These are phyloP conservation scores for Cricetomys ansorgei DNA, from an alignment of 2,113 vertebrate species.

Conservation along the genomic window DNA sequence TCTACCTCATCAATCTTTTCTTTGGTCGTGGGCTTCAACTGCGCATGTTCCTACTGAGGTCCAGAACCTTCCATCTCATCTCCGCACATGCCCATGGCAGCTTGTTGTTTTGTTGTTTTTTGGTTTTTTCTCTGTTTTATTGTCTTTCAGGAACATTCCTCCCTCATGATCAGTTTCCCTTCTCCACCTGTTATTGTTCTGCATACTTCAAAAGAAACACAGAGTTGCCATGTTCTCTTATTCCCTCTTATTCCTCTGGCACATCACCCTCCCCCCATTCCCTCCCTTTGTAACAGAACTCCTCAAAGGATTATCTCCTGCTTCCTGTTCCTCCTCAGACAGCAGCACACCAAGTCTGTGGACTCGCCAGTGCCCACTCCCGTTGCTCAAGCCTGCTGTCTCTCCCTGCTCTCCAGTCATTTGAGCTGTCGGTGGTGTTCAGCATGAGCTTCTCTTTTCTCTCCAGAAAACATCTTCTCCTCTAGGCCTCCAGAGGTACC, in stretches of 20 bases:
- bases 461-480: not conserved
- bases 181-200: not conserved
- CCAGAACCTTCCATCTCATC: not conserved
- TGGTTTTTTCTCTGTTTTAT: too few species aligned
- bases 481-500: not conserved
- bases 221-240: not conserved
- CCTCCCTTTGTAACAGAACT: not conserved
- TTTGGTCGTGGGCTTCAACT: not conserved
- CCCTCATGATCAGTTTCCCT: not conserved
- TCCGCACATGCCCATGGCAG: too few species aligned
- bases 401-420: not conserved
- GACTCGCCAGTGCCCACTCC: too few species aligned
- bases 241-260: not conserved
- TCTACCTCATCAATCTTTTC: not conserved
- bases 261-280: not conserved
- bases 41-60: not conserved
- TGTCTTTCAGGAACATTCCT: not conserved
- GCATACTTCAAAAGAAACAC: not conserved
- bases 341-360: not conserved
- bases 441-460: not conserved
- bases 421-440: not conserved
- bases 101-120: too few species aligned
- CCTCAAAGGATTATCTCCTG: not conserved
- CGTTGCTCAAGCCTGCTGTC: not conserved
- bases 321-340: not conserved